Base-by-base conservation (phyloP, 2,113 vertebrate genomes). In the Melanocharis versteri region DNA sequence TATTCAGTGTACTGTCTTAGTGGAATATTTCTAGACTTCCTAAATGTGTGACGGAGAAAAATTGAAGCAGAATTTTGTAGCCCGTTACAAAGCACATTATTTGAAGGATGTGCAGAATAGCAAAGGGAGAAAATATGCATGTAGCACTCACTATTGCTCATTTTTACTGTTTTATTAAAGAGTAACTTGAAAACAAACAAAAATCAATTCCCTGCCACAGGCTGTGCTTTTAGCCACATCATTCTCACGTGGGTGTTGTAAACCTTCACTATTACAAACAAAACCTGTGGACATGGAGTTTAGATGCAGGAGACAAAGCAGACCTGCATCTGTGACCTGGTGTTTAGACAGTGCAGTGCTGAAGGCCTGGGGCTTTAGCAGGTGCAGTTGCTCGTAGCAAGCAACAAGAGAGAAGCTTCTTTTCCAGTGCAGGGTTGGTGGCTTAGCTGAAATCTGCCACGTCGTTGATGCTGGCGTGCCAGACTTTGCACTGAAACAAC, bases 1-100 rank as follows among this genome's bases (percentile, higher is more conserved):
- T 80, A 31, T 12, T 89, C 73, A 53, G 27, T 27, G 27, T 71
- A 15, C 28, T 53, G 28, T 83, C 42, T 54, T 73, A 66, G 40
- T 70, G 44, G n/a, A 62, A 77, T 97, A 76, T 94, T 96, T 96
- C 93, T 94, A 94, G 80, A 57, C 60, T 95, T 93, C 62, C 33
- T 89, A 56, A 85, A 50, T 80, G 19, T 89, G 93, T 80, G 87
- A 57, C 83, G 51, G 89, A 93, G 90, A 91, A 92, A 96, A 95
- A 84, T 31, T 40, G 45, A 94, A 94, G 84, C 80, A 89, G 72
- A 76, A n/a, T 90, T 79, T 58, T 84, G 75, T 39, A 75, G 51
- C 51, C 39, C 66, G 3, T 83, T 37, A 42, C 30, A 72, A 82
- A 91, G 42, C 28, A 47, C 21, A 5, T 80, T 73, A 42, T 60